Evolutionary conservation across 2,797 vertebrate genomes (phyloP), one percentile per base, ranked within the genome.

Genomic region (Hyperoplus lanceolatus): DNA sequence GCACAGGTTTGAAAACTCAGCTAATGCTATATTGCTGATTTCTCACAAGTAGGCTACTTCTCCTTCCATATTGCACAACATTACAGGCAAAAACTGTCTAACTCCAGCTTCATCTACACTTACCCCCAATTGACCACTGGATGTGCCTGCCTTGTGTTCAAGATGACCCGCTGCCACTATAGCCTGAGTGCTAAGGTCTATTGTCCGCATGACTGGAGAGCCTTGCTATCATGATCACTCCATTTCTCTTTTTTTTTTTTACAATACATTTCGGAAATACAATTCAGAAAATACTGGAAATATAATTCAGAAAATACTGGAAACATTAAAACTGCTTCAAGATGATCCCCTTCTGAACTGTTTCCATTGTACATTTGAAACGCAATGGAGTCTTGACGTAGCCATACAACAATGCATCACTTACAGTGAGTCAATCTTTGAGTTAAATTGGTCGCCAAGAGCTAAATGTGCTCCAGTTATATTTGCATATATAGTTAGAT

Each of bases 361-460:
- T 36, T 65, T 58, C 13, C 36, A 36, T 36, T 18, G 54, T 43
- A 65, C 45, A 51, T 4, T 50, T 64, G 43, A 59, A 43, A 54
- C 1, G 1, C 2, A 8, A 71, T 5, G n/a, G 43, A 75, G 42
- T 4, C n/a, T 55, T n/a, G 15, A 4, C 5, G 1, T 41, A 50
- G 15, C 49, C 29, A 53, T 42, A 76, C 13, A 1, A 4, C 16
- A 29, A 53, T 9, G 5, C 45, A 80, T 54, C 65, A 29, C 29
- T 29, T 60, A 61, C 65, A 62, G 50, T 49, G 12, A 69, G 29
- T 29, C 29, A 29, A 29, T 29, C 29, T 29, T 29, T 29, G 29
- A 29, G 29, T 55, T 4, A 14, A 77, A 51, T 78, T 49, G 53
- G 65, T 53, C 50, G 53, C 73, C 39, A 64, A 58, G 49, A 58